Evolutionary conservation across 2,113 vertebrate genomes (phyloP), one percentile per base, ranked within the genome.

Genomic region (Malurus cyaneus): DNA sequence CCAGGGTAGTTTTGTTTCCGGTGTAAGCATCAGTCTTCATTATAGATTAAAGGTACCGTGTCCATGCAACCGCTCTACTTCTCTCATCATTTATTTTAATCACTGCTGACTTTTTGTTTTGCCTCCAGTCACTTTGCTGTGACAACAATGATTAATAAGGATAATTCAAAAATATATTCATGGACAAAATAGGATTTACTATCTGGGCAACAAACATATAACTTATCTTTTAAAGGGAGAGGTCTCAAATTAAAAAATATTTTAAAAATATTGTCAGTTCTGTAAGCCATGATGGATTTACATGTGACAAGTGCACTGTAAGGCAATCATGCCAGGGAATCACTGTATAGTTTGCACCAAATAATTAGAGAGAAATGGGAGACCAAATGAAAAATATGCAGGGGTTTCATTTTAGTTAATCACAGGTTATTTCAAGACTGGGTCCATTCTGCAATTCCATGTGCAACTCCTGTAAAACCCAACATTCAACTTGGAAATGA

Each of bases 71-170:
- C 12, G 10, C 29, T 91, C 26, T 14, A 18, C 86, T 90, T 90
- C 67, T 84, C 56, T 81, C 90, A 86, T 80, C 5, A 46, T 92
- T 96, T 92, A 41, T 89, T 96, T 91, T 94, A 87, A 92, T 95
- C 3, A 3, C 53, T 83, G 20, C 52, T 89, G 93, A 89, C 84
- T 83, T 69, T 31, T 11, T 95, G 86, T 64, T 96, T 94, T 96
- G 78, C 71, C 72, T 89, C 34, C 39, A 88, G 80, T 72, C 76
- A 52, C 47, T 92, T 83, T 78, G 15, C 77, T 72, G 47, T 84
- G 91, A 79, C 94, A 89, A 52, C 29, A 76, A 2, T 62, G 80
- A 94, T 94, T 96, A 93, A 95, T 80, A 94, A 93, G 29, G 56
- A 77, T 67, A 52, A 67, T 92, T 94, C 91, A 69, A 60, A 47